phyloP scores from a whole-genome alignment of 2,888 invertebrate species.

The Stegophylla sp. region DNA sequence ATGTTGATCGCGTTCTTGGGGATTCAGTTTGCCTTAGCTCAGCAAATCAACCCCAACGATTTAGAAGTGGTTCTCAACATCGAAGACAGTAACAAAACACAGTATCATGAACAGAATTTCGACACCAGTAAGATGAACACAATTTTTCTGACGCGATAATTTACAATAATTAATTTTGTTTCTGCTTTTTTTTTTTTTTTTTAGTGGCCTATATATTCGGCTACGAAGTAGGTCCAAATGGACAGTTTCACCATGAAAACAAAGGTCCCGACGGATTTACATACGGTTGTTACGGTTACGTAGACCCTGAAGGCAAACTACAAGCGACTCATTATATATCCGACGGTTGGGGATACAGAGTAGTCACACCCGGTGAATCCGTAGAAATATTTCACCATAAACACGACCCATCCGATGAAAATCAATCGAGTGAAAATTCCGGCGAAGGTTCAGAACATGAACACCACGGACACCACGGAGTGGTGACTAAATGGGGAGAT shows the following conservation, averaged over 20 bases:
- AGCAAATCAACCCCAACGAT: slow-evolving; percentile 62
- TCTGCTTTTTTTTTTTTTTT: neutral
- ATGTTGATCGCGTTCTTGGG: slow-evolving; percentile 9
- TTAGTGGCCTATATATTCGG: slow-evolving; percentile 67
- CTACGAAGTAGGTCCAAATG: slow-evolving; percentile 77
- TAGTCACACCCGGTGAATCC: slow-evolving; percentile 74
- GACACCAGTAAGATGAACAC: slow-evolving; percentile 72
- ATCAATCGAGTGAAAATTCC: slow-evolving; percentile 59
- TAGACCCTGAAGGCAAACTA: slow-evolving; percentile 73
- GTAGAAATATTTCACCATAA: slow-evolving; percentile 73
- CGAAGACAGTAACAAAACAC: slow-evolving; percentile 75
- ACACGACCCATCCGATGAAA: slow-evolving; percentile 64
- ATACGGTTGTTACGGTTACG: slow-evolving; percentile 81
- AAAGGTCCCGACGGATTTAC: slow-evolving; percentile 79
- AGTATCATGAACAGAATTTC: slow-evolving; percentile 79
- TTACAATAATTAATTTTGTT: neutral
- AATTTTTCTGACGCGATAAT: neutral
- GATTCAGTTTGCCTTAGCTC: slow-evolving; percentile 16
- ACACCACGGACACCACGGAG: slow-evolving; percentile 67
- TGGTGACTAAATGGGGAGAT: slow-evolving; percentile 72
- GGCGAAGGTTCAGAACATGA: slow-evolving; percentile 62
- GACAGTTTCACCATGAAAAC: slow-evolving; percentile 81
- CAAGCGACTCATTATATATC: slow-evolving; percentile 79
- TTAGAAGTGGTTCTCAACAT: slow-evolving; percentile 77
- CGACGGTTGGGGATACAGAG: slow-evolving; percentile 79